A percentile compares a stretch with the other conserved stretches of the same genome.
phyloP scores from a whole-genome alignment of 2,888 invertebrate genomes.

The Cerastis leucographa region DNA sequence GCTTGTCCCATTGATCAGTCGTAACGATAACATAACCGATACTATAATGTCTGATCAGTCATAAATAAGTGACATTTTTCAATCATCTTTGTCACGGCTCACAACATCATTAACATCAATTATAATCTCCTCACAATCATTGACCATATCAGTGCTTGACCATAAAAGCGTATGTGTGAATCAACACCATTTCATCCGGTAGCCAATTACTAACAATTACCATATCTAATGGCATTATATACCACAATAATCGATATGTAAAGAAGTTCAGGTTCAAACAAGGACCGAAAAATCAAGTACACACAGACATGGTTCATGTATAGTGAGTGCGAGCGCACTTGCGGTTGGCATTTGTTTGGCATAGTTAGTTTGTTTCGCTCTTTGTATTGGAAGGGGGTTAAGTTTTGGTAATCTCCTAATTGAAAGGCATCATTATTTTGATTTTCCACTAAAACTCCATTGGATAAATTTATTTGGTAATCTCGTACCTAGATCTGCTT shows the following conservation, averaged over 20 bases:
- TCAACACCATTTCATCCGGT: constrained; percentile 44
- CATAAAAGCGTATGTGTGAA: constrained; percentile 40
- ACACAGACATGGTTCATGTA: not conserved
- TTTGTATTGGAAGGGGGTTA: not conserved
- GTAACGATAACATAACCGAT: too few species aligned
- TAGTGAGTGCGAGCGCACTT: not conserved
- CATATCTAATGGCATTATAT: constrained; percentile 46
- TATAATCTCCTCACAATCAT: constrained; percentile 11
- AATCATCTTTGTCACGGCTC: constrained; percentile 21
- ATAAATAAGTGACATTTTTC: not conserved
- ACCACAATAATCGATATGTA: not conserved
- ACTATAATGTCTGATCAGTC: too few species aligned
- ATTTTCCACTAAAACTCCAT: not conserved
- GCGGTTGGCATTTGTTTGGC: not conserved
- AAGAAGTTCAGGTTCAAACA: not conserved
- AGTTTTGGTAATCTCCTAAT: not conserved
- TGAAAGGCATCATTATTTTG: not conserved
- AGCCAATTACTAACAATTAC: constrained; percentile 52
- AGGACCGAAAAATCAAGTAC: not conserved
- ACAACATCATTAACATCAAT: constrained; percentile 29
- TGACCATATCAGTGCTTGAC: constrained; percentile 17
- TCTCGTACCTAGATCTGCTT: not conserved
- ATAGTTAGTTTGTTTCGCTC: not conserved
- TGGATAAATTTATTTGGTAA: not conserved
- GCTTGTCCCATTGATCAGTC: too few species aligned